phyloP scores from a whole-genome alignment of 2,888 invertebrate genomes.

The Chrysodeixis includens region DNA sequence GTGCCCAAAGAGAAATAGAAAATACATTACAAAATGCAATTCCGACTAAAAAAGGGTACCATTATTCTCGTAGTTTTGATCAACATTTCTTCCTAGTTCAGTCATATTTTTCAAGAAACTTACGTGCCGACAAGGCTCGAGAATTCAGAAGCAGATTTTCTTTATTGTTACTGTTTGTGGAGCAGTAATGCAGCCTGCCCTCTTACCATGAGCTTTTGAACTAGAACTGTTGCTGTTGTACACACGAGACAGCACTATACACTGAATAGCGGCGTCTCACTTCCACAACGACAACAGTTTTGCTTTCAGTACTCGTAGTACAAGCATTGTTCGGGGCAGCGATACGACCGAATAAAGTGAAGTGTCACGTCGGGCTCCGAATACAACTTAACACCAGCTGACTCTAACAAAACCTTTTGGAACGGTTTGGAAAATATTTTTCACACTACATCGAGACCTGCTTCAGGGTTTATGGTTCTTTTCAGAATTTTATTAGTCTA shows the following conservation, averaged over 20 bases:
- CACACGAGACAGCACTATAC: no score
- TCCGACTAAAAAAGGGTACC: neutral
- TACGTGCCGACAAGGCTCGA: neutral
- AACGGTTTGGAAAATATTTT: neutral
- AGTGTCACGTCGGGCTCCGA: neutral
- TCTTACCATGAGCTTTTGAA: no score
- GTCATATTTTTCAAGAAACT: neutral
- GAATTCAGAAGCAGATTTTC: conserved; percentile 4
- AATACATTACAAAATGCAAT: neutral
- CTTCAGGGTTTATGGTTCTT: no score
- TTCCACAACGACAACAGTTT: no score
- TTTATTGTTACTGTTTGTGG: conserved; percentile 4
- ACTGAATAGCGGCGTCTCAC: no score
- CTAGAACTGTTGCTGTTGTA: no score
- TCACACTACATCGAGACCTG: neutral
- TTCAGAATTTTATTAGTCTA: no score
- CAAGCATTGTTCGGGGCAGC: neutral
- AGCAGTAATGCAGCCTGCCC: neutral
- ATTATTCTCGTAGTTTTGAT: neutral
- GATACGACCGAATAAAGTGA: neutral
- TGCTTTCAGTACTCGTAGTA: no score
- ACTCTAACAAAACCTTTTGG: neutral
- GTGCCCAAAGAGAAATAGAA: no score
- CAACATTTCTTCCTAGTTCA: neutral
- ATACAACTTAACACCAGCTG: neutral